Evolutionary conservation across 2,888 invertebrate species (phyloP).

Genomic region (Agonopterix alstromeriana): DNA sequence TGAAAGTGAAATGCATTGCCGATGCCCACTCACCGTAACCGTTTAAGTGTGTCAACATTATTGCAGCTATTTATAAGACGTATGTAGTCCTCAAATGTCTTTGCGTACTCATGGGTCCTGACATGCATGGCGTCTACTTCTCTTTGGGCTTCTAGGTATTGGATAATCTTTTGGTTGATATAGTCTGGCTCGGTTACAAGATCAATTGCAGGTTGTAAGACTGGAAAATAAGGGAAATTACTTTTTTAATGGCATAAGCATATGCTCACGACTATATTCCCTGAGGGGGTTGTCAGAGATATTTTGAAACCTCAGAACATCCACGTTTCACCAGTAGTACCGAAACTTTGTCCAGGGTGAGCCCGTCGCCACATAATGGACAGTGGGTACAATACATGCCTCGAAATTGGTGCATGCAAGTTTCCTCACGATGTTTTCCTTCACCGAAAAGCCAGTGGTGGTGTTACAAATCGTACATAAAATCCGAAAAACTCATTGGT

Average conservation of each 20-base stretch:
- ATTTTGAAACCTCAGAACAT: too few species aligned
- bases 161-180: slow-evolving; percentile 90
- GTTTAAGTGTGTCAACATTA: slow-evolving; percentile 88
- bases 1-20: slow-evolving; percentile 15
- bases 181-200: slow-evolving; percentile 93
- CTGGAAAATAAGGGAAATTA: slow-evolving; percentile 58
- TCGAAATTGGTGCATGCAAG: too few species aligned
- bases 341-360: too few species aligned
- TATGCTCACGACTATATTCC: too few species aligned
- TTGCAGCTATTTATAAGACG: slow-evolving; percentile 88
- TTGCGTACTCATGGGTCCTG: slow-evolving; percentile 90
- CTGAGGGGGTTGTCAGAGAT: too few species aligned
- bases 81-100: slow-evolving; percentile 93
- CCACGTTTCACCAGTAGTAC: too few species aligned
- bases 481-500: too few species aligned
- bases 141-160: slow-evolving; percentile 89
- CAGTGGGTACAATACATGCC: too few species aligned
- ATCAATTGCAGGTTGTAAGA: slow-evolving; percentile 89
- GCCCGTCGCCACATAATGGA: too few species aligned
- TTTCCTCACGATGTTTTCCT: too few species aligned
- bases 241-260: neutral
- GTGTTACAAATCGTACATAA: too few species aligned
- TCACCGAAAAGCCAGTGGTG: too few species aligned
- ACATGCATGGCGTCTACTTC: slow-evolving; percentile 86
- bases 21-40: slow-evolving; percentile 79